phyloP scores from a whole-genome alignment of 2,113 vertebrate genomes.

The Chamaea fasciata region DNA sequence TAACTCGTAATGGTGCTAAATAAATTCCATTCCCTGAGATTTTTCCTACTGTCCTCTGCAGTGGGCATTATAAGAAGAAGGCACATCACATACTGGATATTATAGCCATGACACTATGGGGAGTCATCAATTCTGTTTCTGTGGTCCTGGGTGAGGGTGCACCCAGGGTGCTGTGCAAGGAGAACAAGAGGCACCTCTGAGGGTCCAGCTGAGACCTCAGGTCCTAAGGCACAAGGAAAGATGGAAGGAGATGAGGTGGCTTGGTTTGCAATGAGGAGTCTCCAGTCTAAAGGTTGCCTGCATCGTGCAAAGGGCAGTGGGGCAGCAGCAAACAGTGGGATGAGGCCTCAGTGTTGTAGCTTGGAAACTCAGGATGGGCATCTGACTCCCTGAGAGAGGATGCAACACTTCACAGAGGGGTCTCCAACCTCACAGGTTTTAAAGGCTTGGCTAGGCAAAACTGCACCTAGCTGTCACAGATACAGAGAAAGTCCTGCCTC shows the following conservation, averaged over 20 bases:
- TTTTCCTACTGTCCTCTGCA: neutral
- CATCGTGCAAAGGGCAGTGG: neutral
- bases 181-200: neutral
- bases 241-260: neutral
- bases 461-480: neutral
- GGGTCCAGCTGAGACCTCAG: neutral
- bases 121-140: neutral
- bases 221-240: neutral
- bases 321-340: accelerated
- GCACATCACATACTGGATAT: accelerated
- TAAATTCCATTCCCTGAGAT: neutral
- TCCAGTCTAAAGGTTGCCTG: neutral
- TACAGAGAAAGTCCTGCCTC: neutral
- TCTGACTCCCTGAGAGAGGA: neutral
- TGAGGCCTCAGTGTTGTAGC: accelerated
- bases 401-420: neutral
- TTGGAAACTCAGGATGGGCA: neutral
- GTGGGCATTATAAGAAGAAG: neutral
- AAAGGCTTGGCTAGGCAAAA: neutral
- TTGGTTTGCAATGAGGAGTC: neutral
- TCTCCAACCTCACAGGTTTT: neutral
- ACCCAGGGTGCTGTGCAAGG: neutral
- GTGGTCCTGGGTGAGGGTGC: accelerated
- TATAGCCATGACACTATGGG: accelerated
- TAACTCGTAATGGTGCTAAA: neutral